Conservation (phyloP, 2,113 vertebrate genomes). For the Ginglymostoma cirratum region DNA sequence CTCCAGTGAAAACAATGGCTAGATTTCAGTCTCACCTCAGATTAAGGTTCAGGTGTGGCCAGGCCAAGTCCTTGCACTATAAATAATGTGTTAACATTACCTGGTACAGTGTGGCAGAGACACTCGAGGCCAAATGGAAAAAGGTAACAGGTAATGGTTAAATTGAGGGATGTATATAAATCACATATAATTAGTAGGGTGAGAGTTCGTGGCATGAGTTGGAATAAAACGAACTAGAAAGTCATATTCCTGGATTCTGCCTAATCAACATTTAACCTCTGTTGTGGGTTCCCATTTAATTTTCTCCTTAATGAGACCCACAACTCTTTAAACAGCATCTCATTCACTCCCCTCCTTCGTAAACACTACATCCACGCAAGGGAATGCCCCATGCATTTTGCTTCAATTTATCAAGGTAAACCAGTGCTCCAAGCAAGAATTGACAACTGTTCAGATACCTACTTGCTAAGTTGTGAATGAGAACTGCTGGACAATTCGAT, state of each 20-base stretch:
- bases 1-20: not conserved
- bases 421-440: not conserved
- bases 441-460: conserved; percentile 32
- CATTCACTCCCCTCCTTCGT: not conserved
- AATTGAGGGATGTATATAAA: too few relatives aligned
- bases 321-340: not conserved
- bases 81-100: not conserved
- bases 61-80: not conserved
- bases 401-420: not conserved
- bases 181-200: too few relatives aligned
- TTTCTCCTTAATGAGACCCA: not conserved
- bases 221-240: too few relatives aligned
- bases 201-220: too few relatives aligned
- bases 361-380: too few relatives aligned
- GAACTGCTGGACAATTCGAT: conserved; percentile 66
- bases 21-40: not conserved
- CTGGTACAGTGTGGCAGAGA: too few relatives aligned
- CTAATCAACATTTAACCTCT: too few relatives aligned
- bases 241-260: too few relatives aligned
- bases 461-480: conserved; percentile 82
- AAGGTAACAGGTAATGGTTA: too few relatives aligned
- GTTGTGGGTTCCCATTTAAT: not conserved
- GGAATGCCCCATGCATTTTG: not conserved
- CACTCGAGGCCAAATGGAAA: too few relatives aligned
- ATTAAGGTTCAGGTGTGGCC: not conserved